Evolutionary conservation across 2,888 invertebrate genomes (phyloP).

Genomic region (Laothoe populi): DNA sequence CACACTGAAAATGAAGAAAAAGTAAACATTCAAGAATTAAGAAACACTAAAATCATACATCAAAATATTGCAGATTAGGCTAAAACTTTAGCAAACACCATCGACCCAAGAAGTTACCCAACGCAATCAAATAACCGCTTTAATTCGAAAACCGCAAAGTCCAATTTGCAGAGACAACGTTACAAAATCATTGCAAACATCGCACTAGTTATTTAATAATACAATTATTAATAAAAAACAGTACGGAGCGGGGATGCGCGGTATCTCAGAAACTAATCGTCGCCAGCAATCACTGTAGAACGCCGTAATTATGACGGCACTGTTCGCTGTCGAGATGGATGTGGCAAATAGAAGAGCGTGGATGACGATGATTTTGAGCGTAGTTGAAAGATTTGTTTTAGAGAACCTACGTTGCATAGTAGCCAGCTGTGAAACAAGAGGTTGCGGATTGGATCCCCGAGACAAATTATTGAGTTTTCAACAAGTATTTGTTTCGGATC

Average conservation of each 20-base stretch:
- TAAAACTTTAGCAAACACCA: background rate
- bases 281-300: conserved; percentile 76
- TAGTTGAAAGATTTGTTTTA: background rate
- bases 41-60: background rate
- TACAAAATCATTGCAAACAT: conserved; percentile 33
- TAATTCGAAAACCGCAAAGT: conserved; percentile 27
- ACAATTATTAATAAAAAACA: conserved; percentile 79
- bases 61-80: background rate
- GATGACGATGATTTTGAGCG: background rate
- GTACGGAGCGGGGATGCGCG: conserved; percentile 65
- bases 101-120: background rate
- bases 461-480: no score
- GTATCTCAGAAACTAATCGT: conserved; percentile 78
- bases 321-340: background rate
- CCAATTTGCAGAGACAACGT: conserved; percentile 17
- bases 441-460: no score
- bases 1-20: background rate
- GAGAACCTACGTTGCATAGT: no score
- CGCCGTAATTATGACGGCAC: conserved; percentile 75
- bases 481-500: no score
- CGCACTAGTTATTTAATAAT: conserved; percentile 75
- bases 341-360: background rate
- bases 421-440: no score
- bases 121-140: conserved; percentile 21
- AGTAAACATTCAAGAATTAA: background rate